Evolutionary conservation across 2,113 vertebrate species (phyloP).

Genomic region (Passer montanus): DNA sequence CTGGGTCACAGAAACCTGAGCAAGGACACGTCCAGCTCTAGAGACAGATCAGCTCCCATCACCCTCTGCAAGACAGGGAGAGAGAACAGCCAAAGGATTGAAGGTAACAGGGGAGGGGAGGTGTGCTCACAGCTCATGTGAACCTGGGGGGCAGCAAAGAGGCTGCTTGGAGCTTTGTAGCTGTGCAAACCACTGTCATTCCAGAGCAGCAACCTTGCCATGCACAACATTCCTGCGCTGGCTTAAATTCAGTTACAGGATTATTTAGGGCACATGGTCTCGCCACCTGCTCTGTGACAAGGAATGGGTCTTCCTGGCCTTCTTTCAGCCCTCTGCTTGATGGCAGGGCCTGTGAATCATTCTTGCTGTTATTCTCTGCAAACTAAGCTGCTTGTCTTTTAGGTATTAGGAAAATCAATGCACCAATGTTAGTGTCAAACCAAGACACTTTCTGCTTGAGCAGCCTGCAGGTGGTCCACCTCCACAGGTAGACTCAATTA

Average conservation of each 20-base stretch:
- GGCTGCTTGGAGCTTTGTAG: not conserved
- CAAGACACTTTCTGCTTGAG: not conserved
- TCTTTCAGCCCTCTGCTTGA: not conserved
- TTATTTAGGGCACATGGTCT: not conserved
- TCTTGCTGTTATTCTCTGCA: not conserved
- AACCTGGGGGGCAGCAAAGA: not conserved
- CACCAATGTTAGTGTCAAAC: not conserved
- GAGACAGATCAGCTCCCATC: not conserved
- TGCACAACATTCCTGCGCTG: not conserved
- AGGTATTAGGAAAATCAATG: not conserved
- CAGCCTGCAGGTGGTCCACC: not conserved
- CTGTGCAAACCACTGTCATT: not conserved
- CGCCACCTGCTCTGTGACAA: not conserved
- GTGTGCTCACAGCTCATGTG: not conserved
- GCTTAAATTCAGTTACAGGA: not conserved
- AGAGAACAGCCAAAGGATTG: not conserved
- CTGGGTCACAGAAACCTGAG: not conserved
- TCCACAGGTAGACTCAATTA: not conserved
- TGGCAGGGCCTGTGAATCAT: not conserved
- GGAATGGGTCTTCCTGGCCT: not conserved
- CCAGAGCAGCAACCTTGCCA: not conserved
- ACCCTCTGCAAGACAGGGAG: fast-evolving
- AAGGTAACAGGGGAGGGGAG: not conserved
- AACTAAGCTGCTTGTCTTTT: not conserved
- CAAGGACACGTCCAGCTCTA: not conserved